Evolutionary conservation across 2,797 vertebrate genomes (phyloP), one percentile per base, ranked within the genome.

Genomic region (Lepilemur ruficaudatus): DNA sequence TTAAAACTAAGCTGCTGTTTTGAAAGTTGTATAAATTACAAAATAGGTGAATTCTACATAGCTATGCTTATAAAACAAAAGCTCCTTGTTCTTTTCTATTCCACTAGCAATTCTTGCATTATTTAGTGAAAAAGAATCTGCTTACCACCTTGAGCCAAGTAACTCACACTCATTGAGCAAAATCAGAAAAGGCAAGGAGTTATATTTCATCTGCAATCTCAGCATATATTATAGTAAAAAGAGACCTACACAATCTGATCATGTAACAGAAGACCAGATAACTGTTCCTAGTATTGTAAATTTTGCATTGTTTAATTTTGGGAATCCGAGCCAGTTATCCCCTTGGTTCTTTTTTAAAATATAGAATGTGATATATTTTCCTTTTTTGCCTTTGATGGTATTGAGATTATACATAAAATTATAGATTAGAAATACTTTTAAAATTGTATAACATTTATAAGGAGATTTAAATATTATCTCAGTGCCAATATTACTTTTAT

Each of bases 121-220:
- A 97, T 96, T 97, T 94, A 96, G 89, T 96, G 95, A 43, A 94
- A 97, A 94, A 83, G 32, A 92, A 97, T 93, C 79, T 5, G 20
- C 35, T 95, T 5, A 43, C 15, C 43, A n/a, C 17, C 2, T 22
- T 81, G 30, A 91, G 57, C 69, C 93, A 89, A 95, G 79, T 55
- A 87, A 78, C 11, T 14, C 52, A 50, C 73, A 82, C 28, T 87
- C 73, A 89, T 23, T 91, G 82, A 95, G 18, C 5, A 82, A 94
- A 92, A 75, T 4, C n/a, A 38, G 50, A 87, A 91, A 72, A 67
- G 18, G 7, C 25, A 7, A 17, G 50, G 30, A 91, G 23, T 76
- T 32, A 85, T 83, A 91, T 50, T 95, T 94, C 91, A 91, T 67
- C 93, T 69, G 80, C 59, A 78, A 85, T 70, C 70, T 70, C n/a